These are phyloP conservation scores for Acestrorhynchus altus DNA, from an alignment of 2,797 vertebrate genomes.

Conservation along the genomic window DNA sequence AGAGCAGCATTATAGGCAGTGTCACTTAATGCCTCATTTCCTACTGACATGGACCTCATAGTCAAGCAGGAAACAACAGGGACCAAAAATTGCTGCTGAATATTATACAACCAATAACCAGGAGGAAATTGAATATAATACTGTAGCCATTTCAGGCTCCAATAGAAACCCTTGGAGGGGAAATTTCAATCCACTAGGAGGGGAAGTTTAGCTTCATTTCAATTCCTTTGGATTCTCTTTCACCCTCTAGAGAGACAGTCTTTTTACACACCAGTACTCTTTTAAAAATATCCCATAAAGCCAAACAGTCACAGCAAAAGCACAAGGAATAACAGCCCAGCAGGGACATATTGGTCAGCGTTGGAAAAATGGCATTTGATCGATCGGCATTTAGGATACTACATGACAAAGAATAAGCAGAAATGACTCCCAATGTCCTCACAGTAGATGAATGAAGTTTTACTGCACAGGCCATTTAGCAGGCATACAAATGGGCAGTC, in stretches of 20 bases:
- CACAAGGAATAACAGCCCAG: conserved; percentile 17
- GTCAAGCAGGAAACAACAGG: conserved; percentile 31
- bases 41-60: conserved; percentile 29
- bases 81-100: conserved; percentile 27
- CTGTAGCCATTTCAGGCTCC: conserved; percentile 13
- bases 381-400: conserved; percentile 45
- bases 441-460: conserved; percentile 32
- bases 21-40: conserved; percentile 31
- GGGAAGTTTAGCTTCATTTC: conserved; percentile 7
- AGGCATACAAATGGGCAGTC: conserved; percentile 30
- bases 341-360: conserved; percentile 2
- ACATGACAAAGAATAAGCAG: conserved; percentile 43
- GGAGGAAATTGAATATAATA: conserved; percentile 19
- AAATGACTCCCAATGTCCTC: conserved; percentile 17
- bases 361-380: conserved; percentile 42
- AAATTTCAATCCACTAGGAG: conserved; percentile 24
- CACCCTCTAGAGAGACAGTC: neutral
- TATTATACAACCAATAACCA: conserved; percentile 32
- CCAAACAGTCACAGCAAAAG: conserved; percentile 17
- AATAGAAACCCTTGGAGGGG: conserved; percentile 13
- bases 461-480: conserved; percentile 20
- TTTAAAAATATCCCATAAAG: conserved; percentile 31
- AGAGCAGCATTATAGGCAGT: conserved; percentile 27
- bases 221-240: conserved; percentile 17
- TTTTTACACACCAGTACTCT: conserved; percentile 24